Evolutionary conservation across 2,113 vertebrate genomes (phyloP), one percentile per base, ranked within the genome.

Genomic region (Dolichotis patagonum): DNA sequence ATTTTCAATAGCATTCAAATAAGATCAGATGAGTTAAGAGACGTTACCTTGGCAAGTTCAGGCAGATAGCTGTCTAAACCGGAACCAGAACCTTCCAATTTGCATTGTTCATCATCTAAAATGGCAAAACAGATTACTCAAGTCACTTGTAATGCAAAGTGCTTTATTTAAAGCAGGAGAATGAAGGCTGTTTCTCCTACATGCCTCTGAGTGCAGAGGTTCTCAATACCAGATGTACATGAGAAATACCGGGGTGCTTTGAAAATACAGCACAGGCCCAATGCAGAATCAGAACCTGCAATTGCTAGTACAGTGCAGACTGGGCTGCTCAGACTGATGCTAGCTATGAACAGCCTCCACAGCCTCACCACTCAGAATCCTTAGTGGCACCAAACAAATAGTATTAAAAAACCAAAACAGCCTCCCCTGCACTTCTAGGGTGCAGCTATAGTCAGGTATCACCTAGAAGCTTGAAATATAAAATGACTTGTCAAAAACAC

Each of bases 101-200:
- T 99, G 97, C 98, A 99, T 98, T 99, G 99, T 96, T 99, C 99
- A 98, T 99, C 99, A 98, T 99, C 99, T 99, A 94, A 97, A 98
- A 98, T 94, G 86, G 98, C 12, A 97, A 97, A 98, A 97, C 3
- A 89, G 83, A 86, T 65, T 1, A 88, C 3, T 38, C 52, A 54
- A 88, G 85, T 82, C 52, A 84, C 54, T 85, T 7, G 4, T 0
- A 91, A 97, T 46, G 17, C 30, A 97, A 90, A 84, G 60, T 5
- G 20, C 24, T 81, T n/a, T 54, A 88, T 94, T 95, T 90, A 46
- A 83, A 32, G 11, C 0, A 92, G 46, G 20, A 5, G 1, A 49
- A 82, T 3, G 43, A 96, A 88, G 26, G 24, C 38, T 81, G 43
- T 19, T 90, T 46, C 43, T 84, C 26, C 4, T 1, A n/a, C 0